Conservation (phyloP, 2,113 vertebrate genomes). For the Empidonax traillii region DNA sequence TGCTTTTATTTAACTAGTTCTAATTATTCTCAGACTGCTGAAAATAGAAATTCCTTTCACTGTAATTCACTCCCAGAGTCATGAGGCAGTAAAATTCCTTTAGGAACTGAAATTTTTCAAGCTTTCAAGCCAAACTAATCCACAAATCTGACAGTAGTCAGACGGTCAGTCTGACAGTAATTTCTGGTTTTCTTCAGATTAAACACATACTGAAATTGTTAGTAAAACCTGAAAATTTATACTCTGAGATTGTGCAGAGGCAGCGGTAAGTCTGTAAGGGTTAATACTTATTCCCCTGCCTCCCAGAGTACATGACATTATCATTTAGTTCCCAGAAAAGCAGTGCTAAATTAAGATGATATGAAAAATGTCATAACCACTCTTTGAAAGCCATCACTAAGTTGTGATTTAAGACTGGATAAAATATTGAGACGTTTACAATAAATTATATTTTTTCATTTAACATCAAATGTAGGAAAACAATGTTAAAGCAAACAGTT, state of each 20-base stretch:
- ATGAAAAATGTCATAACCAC: neutral
- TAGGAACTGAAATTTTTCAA: neutral
- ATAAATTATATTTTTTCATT: neutral
- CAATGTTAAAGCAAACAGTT: rapidly evolving
- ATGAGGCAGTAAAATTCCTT: neutral
- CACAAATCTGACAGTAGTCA: neutral
- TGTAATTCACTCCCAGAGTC: neutral
- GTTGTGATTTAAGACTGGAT: neutral
- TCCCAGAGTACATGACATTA: neutral
- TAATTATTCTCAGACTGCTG: neutral
- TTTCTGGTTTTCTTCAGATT: neutral
- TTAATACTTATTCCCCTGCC: rapidly evolving
- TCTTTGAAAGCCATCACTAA: neutral
- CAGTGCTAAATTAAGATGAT: neutral
- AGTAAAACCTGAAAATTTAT: neutral
- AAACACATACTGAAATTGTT: neutral
- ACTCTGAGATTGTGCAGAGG: neutral
- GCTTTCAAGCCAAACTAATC: neutral
- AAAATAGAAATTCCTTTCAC: neutral
- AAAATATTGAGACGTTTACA: neutral
- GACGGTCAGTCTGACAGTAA: neutral
- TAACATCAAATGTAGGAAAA: neutral
- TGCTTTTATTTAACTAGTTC: neutral
- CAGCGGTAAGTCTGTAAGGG: rapidly evolving
- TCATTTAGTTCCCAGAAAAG: neutral